Percentiles rank a stretch among this genome's conserved stretches.
Conservation (phyloP, 2,797 vertebrate species). For the Pampus argenteus region DNA sequence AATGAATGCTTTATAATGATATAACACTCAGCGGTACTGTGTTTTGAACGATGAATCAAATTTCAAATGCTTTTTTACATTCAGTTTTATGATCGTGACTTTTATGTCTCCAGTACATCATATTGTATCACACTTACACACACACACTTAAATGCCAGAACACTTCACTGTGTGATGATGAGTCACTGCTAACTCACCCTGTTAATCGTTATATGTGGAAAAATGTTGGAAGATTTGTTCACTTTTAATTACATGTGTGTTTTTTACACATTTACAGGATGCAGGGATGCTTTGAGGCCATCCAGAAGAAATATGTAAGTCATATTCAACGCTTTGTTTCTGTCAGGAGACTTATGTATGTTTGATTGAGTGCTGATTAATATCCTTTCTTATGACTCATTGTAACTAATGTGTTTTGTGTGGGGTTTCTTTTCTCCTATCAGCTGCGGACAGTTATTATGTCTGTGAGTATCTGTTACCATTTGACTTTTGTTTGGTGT, state of each 20-base stretch:
- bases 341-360: background rate
- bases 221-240: background rate
- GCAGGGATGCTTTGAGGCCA: conserved; percentile 95
- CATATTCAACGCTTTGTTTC: conserved; percentile 19
- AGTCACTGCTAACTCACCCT: background rate
- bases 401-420: conserved; percentile 13
- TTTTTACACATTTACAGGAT: conserved; percentile 86
- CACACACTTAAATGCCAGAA: background rate
- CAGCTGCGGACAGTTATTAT: conserved; percentile 92
- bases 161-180: conserved; percentile 4
- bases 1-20: too few species aligned
- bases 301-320: conserved; percentile 97
- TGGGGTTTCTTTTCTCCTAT: conserved; percentile 8
- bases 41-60: background rate
- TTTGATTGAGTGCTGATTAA: background rate
- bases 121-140: background rate
- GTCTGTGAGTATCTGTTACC: conserved; percentile 89
- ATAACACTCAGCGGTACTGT: too few species aligned
- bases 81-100: background rate
- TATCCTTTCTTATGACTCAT: conserved; percentile 16
- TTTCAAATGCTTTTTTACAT: background rate
- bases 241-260: background rate
- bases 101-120: background rate
- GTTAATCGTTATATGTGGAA: background rate
- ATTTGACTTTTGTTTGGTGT: background rate